These are phyloP conservation scores for Acridotheres tristis DNA, from an alignment of 2,797 vertebrate species.

Conservation along the genomic window DNA sequence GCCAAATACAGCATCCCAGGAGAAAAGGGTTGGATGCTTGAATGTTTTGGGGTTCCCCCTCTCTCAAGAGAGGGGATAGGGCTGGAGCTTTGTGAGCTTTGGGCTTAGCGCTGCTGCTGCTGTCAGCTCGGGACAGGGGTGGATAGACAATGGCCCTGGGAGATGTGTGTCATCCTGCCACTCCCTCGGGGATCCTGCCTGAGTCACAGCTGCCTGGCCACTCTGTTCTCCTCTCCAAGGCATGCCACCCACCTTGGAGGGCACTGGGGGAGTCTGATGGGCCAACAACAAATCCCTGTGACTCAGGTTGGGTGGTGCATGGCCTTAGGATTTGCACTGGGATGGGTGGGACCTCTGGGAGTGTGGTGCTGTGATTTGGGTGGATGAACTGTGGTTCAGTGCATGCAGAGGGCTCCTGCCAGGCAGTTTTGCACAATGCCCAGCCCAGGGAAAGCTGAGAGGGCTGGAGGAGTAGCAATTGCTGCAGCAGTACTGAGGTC, in stretches of 20 bases:
- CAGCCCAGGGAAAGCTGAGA: background rate
- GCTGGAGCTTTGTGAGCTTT: background rate
- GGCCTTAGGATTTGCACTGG: background rate
- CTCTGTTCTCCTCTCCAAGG: background rate
- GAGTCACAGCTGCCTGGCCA: background rate
- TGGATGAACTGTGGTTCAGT: background rate
- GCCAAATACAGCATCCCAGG: background rate
- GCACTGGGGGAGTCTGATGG: background rate
- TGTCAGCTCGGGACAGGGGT: rapidly evolving
- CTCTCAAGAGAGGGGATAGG: background rate
- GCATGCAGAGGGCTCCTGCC: background rate
- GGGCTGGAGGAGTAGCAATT: background rate
- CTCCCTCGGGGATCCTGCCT: background rate
- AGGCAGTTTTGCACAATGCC: background rate
- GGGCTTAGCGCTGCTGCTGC: background rate
- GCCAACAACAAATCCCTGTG: background rate
- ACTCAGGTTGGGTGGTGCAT: background rate
- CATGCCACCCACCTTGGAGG: background rate
- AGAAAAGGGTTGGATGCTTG: background rate
- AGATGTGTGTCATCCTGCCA: background rate
- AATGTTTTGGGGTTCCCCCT: background rate
- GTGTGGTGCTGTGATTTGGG: background rate
- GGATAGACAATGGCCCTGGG: background rate
- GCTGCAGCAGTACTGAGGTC: background rate
- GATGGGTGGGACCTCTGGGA: background rate